Conservation (phyloP, 2,113 vertebrate genomes). For the Hydrochoerus hydrochaeris region DNA sequence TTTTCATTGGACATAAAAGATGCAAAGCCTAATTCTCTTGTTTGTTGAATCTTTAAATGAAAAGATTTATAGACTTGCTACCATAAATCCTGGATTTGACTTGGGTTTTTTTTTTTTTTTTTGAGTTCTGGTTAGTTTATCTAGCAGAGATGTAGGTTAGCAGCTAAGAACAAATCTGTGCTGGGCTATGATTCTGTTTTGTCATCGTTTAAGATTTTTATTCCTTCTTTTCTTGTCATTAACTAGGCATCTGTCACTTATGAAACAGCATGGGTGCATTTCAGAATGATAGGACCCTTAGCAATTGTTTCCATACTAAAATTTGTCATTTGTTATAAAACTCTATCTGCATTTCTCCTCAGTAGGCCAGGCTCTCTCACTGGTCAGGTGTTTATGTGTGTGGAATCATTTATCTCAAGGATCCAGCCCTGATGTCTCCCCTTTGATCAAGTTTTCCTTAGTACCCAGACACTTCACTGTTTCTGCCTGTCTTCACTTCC, state of each 20-base stretch:
- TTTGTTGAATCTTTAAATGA: neutral
- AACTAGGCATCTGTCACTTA: neutral
- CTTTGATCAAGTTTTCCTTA: neutral
- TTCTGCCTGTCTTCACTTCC: neutral
- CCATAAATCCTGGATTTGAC: neutral
- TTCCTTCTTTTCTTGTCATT: neutral
- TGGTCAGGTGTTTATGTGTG: neutral
- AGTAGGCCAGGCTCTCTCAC: neutral
- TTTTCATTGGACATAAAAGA: neutral
- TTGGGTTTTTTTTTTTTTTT: slow-evolving; percentile 38
- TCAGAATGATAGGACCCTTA: neutral
- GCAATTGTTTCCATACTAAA: neutral
- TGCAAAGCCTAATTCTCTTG: neutral
- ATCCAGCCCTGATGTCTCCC: neutral
- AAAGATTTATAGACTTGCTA: neutral
- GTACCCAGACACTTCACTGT: too few relatives aligned
- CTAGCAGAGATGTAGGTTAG: neutral
- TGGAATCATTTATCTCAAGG: neutral
- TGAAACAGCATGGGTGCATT: neutral
- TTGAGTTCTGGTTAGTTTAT: neutral
- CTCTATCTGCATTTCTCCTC: neutral
- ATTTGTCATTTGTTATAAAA: neutral
- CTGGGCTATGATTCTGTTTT: neutral
- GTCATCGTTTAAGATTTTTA: neutral
- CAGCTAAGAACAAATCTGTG: neutral